phyloP scores from a whole-genome alignment of 2,113 vertebrate genomes.

The Alligator sinensis region DNA sequence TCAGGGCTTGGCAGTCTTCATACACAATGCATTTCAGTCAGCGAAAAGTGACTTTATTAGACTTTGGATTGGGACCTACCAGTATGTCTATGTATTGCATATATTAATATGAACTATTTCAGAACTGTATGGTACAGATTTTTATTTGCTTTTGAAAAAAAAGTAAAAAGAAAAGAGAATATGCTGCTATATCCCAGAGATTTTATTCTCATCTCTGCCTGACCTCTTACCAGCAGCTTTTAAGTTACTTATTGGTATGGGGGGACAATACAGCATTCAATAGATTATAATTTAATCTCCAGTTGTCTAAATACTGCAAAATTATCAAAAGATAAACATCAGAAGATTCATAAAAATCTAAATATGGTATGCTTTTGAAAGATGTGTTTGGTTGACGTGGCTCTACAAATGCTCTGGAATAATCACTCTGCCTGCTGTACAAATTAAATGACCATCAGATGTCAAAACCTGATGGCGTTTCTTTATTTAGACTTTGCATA shows the following conservation, averaged over 20 bases:
- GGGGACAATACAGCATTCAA: neutral
- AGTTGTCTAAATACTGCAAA: neutral
- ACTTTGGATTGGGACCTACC: neutral
- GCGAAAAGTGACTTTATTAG: neutral
- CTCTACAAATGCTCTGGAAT: neutral
- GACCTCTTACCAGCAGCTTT: neutral
- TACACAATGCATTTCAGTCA: neutral
- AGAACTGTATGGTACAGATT: neutral
- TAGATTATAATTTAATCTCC: neutral
- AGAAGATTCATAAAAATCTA: neutral
- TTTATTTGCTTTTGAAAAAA: neutral
- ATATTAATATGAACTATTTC: neutral
- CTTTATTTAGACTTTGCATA: neutral
- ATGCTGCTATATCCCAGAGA: neutral
- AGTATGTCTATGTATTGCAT: neutral
- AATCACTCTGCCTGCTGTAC: neutral
- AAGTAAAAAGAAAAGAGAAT: neutral
- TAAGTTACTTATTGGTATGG: neutral
- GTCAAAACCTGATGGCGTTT: neutral
- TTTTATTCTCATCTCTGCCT: neutral
- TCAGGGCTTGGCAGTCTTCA: neutral
- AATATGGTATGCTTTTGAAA: neutral
- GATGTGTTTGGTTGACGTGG: neutral
- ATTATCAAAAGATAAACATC: neutral
- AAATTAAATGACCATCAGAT: neutral